Percentiles rank a stretch among this genome's conserved stretches.
Evolutionary conservation across 2,113 vertebrate species (phyloP).

Genomic region (Corydoras sp.): DNA sequence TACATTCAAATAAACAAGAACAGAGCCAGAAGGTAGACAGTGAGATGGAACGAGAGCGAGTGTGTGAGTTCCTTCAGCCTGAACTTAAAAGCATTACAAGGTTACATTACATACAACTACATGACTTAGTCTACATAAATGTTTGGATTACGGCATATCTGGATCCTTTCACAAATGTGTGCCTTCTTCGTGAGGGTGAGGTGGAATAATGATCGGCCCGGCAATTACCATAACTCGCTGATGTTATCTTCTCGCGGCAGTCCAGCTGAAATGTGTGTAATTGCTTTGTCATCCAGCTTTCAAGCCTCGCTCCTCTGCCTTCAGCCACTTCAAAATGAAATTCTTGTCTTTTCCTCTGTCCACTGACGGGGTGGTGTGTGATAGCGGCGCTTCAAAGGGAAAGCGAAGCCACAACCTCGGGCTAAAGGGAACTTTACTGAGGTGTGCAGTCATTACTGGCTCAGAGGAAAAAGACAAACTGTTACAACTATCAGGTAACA

Average conservation of each 20-base stretch:
- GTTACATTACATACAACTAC: slow-evolving; percentile 47
- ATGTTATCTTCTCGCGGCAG: slow-evolving; percentile 62
- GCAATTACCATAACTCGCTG: slow-evolving; percentile 63
- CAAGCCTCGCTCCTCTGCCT: slow-evolving; percentile 65
- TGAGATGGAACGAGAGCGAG: not conserved
- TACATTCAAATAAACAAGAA: not conserved
- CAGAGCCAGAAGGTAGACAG: not conserved
- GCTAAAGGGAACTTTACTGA: slow-evolving; percentile 47
- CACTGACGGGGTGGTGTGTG: slow-evolving; percentile 66
- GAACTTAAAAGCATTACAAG: not conserved
- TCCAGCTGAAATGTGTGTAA: slow-evolving; percentile 71
- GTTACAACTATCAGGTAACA: slow-evolving; percentile 30
- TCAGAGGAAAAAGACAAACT: slow-evolving; percentile 32
- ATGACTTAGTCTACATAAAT: slow-evolving; percentile 42
- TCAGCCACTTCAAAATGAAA: slow-evolving; percentile 83
- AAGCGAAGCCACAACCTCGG: slow-evolving; percentile 56
- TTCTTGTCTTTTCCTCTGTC: slow-evolving; percentile 67
- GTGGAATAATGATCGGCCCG: slow-evolving; percentile 56
- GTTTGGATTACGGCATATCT: slow-evolving; percentile 27
- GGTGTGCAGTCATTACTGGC: slow-evolving; percentile 23
- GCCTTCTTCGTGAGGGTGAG: slow-evolving; percentile 47
- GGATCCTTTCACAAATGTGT: slow-evolving; percentile 51
- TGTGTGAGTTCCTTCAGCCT: not conserved
- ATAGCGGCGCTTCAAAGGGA: slow-evolving; percentile 80
- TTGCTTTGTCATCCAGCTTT: slow-evolving; percentile 75